Evolutionary conservation across 2,888 invertebrate species (phyloP).

Genomic region (Pheosia gnoma): DNA sequence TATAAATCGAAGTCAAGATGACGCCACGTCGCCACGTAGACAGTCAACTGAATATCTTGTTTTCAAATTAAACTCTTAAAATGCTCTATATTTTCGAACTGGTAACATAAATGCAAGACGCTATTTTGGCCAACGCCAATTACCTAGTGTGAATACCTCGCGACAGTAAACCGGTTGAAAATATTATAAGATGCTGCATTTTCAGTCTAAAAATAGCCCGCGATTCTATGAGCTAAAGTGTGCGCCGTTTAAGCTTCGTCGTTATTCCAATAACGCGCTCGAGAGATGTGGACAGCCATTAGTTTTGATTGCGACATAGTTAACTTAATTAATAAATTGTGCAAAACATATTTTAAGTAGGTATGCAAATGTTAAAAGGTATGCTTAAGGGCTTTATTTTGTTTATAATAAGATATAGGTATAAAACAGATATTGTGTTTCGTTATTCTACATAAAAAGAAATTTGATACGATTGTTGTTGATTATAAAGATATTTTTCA

Average conservation of each 20-base stretch:
- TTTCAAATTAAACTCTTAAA: no score
- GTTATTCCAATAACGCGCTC: slow-evolving; percentile 32
- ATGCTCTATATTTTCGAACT: no score
- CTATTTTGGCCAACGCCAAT: neutral
- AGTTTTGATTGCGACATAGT: slow-evolving; percentile 31
- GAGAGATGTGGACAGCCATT: slow-evolving; percentile 24
- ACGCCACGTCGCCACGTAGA: no score
- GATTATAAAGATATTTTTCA: slow-evolving; percentile 13
- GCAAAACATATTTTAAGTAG: slow-evolving; percentile 11
- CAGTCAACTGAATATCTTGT: no score
- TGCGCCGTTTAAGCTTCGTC: slow-evolving; percentile 21
- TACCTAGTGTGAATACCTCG: neutral
- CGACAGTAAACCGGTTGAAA: slow-evolving; percentile 28
- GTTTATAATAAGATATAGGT: neutral
- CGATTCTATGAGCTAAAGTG: slow-evolving; percentile 14
- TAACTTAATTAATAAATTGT: slow-evolving; percentile 30
- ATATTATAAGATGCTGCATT: slow-evolving; percentile 27
- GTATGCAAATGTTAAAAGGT: slow-evolving; percentile 1
- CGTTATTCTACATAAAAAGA: neutral
- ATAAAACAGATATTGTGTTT: no score
- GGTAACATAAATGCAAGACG: no score
- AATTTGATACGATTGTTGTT: slow-evolving; percentile 10
- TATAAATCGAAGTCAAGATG: no score
- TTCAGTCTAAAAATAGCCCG: slow-evolving; percentile 33
- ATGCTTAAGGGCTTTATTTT: no score